Evolutionary conservation across 2,113 vertebrate species (phyloP).

Genomic region (Rhinoderma darwinii): DNA sequence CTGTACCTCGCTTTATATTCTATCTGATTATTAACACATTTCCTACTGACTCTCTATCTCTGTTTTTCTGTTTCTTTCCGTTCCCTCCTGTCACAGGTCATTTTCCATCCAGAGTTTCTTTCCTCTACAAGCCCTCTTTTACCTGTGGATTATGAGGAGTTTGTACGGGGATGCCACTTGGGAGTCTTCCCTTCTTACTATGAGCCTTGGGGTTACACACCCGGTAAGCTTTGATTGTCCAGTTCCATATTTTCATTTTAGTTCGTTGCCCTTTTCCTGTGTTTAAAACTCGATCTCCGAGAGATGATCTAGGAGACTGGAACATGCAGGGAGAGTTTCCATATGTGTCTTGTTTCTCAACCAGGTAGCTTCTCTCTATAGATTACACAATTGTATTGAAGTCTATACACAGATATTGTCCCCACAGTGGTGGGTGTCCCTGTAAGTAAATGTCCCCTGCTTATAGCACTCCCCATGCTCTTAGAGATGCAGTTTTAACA

Average conservation of each 20-base stretch:
- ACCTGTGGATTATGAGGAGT: conserved; percentile 92
- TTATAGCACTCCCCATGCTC: no score
- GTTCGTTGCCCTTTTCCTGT: neutral
- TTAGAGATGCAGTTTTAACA: no score
- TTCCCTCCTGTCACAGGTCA: conserved; percentile 74
- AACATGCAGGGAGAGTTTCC: no score
- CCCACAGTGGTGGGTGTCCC: no score
- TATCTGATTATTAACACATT: neutral
- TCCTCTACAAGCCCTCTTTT: conserved; percentile 90
- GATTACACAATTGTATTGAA: no score
- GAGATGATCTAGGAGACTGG: no score
- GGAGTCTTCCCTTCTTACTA: conserved; percentile 94
- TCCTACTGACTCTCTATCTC: neutral
- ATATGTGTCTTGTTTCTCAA: no score
- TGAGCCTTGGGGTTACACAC: conserved; percentile 94
- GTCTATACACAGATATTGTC: no score
- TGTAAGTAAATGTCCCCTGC: no score
- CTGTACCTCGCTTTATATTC: neutral
- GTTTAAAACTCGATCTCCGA: neutral
- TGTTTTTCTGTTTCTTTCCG: neutral
- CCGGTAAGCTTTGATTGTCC: conserved; percentile 72
- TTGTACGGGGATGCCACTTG: conserved; percentile 90
- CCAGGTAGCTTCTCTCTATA: no score
- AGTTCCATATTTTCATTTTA: neutral
- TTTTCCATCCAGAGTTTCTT: conserved; percentile 93